Evolutionary conservation across 2,113 vertebrate genomes (phyloP).

Genomic region (Ceuthmochares aereus): DNA sequence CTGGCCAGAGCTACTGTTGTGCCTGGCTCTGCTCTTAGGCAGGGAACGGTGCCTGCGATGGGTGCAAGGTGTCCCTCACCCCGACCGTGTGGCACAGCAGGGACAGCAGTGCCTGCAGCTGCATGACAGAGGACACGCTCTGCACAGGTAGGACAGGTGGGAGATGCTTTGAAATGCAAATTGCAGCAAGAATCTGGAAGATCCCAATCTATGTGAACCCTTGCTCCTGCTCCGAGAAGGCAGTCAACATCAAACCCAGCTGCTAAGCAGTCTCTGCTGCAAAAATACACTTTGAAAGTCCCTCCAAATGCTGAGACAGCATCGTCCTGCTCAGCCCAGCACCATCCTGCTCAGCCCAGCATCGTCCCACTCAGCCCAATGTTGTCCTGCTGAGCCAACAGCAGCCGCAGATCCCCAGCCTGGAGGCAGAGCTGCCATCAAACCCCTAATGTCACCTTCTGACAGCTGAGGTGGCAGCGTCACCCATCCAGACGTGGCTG

Average conservation of each 20-base stretch:
- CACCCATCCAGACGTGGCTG: fast-evolving
- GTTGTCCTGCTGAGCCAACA: neutral
- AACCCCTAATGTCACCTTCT: neutral
- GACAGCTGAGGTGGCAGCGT: fast-evolving
- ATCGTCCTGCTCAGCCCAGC: neutral
- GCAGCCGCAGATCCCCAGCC: fast-evolving
- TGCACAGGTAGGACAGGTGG: neutral
- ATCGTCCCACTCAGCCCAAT: neutral
- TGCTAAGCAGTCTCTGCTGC: neutral
- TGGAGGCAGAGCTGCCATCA: neutral
- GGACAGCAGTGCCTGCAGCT: neutral
- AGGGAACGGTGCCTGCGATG: fast-evolving
- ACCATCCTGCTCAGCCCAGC: too few relatives aligned
- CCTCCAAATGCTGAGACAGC: neutral
- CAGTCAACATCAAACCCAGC: neutral
- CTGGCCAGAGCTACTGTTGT: fast-evolving
- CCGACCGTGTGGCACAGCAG: fast-evolving
- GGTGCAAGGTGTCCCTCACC: neutral
- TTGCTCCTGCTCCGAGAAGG: fast-evolving
- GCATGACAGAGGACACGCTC: neutral
- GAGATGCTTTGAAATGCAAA: neutral
- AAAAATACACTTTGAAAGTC: neutral
- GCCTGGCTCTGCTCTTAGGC: neutral
- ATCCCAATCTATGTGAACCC: neutral
- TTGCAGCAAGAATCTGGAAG: neutral